These are phyloP conservation scores for Operophtera brumata DNA, from an alignment of 2,888 invertebrate genomes.

Conservation along the genomic window DNA sequence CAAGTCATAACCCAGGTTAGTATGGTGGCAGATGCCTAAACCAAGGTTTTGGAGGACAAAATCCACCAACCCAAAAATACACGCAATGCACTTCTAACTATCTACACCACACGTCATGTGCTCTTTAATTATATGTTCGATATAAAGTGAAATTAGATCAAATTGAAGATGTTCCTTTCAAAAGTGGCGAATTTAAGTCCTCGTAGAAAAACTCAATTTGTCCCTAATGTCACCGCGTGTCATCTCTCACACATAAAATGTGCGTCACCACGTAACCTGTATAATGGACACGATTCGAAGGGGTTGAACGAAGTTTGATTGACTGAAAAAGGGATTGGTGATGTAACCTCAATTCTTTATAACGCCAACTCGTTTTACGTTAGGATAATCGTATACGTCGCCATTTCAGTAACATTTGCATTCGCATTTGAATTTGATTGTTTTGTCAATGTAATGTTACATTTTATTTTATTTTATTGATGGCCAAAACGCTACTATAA, in stretches of 20 bases:
- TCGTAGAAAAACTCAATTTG: background rate
- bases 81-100: no score
- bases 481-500: no score
- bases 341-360: slow-evolving; percentile 22
- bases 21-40: no score
- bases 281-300: slow-evolving; percentile 30
- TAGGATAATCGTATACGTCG: background rate
- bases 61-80: no score
- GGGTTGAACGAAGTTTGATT: slow-evolving; percentile 31
- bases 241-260: slow-evolving; percentile 21
- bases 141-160: no score
- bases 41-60: no score
- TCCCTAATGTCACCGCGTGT: slow-evolving; percentile 9
- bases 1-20: no score
- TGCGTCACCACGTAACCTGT: slow-evolving; percentile 31
- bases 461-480: no score
- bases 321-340: slow-evolving; percentile 31
- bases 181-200: no score
- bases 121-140: no score
- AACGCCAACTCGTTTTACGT: background rate
- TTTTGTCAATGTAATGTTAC: background rate
- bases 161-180: no score
- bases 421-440: background rate
- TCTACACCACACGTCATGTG: no score
- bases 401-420: background rate